phyloP scores from a whole-genome alignment of 2,113 vertebrate species.

The Mormoops blainvillei region DNA sequence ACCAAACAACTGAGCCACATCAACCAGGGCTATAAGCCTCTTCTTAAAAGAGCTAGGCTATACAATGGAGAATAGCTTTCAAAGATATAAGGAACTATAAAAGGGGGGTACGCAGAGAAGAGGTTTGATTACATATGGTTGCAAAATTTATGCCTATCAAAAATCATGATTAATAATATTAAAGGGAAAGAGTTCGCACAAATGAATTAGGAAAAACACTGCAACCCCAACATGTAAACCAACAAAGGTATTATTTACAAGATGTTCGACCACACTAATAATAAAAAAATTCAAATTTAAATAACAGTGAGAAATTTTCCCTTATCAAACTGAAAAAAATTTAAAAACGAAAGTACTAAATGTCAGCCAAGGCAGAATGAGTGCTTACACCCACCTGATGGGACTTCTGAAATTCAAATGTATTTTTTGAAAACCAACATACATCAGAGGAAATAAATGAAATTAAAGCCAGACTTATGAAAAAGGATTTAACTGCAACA shows the following conservation, averaged over 20 bases:
- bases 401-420: neutral
- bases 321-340: neutral
- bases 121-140: neutral
- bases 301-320: neutral
- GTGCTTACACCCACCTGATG: neutral
- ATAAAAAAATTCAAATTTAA: constrained; percentile 19
- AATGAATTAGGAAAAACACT: neutral
- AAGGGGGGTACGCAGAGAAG: neutral
- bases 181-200: neutral
- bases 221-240: neutral
- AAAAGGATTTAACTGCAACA: neutral
- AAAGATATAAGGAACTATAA: neutral
- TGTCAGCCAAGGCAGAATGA: neutral
- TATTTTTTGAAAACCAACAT: neutral
- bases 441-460: neutral
- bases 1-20: no score
- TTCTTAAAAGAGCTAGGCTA: neutral
- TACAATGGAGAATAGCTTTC: neutral
- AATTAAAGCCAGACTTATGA: neutral
- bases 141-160: neutral
- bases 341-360: neutral
- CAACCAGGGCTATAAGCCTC: neutral
- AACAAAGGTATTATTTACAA: neutral
- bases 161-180: neutral
- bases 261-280: neutral